A percentile compares a stretch with the other conserved stretches of the same genome.
phyloP scores from a whole-genome alignment of 2,113 vertebrate genomes.

The Trogon melanurus region DNA sequence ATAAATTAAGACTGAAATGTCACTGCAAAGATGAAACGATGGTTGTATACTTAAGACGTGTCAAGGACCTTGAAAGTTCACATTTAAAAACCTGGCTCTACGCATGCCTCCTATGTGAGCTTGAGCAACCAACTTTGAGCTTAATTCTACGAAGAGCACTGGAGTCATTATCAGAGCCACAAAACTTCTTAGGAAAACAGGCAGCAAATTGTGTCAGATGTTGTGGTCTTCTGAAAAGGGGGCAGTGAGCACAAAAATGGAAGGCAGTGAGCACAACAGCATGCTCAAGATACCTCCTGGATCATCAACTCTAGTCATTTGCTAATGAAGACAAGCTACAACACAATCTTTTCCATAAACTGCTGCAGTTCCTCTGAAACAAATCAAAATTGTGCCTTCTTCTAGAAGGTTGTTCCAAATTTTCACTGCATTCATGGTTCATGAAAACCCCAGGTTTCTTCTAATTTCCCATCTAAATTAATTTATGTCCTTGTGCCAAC shows the following conservation, averaged over 20 bases:
- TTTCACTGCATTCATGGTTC: not conserved
- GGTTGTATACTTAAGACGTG: not conserved
- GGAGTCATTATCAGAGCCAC: not conserved
- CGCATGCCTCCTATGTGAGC: not conserved
- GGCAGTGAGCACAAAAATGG: not conserved
- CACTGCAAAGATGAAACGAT: not conserved
- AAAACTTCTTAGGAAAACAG: not conserved
- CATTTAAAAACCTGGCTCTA: not conserved
- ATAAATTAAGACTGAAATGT: not conserved
- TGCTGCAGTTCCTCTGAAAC: not conserved
- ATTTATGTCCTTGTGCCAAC: not conserved
- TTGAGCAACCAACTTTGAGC: not conserved
- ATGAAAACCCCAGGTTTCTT: not conserved
- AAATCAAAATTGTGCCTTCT: not conserved
- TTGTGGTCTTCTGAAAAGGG: not conserved
- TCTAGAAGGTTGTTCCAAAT: not conserved
- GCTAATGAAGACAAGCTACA: not conserved
- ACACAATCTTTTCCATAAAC: not conserved
- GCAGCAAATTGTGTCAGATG: not conserved
- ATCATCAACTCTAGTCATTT: not conserved
- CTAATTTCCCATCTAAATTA: not conserved
- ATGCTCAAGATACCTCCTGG: not conserved
- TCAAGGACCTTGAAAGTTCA: not conserved
- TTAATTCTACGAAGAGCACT: not conserved
- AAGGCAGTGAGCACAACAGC: rapidly evolving